phyloP scores from a whole-genome alignment of 2,113 vertebrate genomes.

The Cnemophilus loriae region DNA sequence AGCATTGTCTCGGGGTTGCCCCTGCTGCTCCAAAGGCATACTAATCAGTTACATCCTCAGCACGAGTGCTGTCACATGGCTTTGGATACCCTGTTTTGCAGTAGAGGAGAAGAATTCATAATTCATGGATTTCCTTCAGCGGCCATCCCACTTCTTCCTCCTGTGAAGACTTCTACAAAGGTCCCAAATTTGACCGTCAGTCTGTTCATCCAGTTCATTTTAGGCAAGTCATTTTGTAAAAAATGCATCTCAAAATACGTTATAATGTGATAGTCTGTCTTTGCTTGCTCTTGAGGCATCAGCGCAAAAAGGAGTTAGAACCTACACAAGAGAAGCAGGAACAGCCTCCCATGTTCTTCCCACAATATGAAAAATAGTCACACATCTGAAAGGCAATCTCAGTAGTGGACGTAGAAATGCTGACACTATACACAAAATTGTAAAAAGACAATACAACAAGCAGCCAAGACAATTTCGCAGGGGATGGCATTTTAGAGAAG shows the following conservation, averaged over 20 bases:
- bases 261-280: not conserved
- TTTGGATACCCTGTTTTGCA: not conserved
- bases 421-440: not conserved
- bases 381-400: not conserved
- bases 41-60: not conserved
- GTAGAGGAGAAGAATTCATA: not conserved
- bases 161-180: not conserved
- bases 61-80: accelerated
- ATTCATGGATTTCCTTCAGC: not conserved
- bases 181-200: not conserved
- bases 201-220: not conserved
- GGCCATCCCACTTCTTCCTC: not conserved
- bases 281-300: not conserved
- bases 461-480: not conserved
- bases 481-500: not conserved
- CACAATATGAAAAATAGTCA: not conserved
- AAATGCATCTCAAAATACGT: not conserved
- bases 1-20: not conserved
- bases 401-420: accelerated
- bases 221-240: not conserved
- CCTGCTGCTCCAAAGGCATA: not conserved
- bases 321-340: not conserved
- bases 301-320: not conserved
- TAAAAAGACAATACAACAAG: not conserved
- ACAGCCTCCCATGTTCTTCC: not conserved